Base-by-base conservation (phyloP, 2,113 vertebrate species). In the Symphodus melops region DNA sequence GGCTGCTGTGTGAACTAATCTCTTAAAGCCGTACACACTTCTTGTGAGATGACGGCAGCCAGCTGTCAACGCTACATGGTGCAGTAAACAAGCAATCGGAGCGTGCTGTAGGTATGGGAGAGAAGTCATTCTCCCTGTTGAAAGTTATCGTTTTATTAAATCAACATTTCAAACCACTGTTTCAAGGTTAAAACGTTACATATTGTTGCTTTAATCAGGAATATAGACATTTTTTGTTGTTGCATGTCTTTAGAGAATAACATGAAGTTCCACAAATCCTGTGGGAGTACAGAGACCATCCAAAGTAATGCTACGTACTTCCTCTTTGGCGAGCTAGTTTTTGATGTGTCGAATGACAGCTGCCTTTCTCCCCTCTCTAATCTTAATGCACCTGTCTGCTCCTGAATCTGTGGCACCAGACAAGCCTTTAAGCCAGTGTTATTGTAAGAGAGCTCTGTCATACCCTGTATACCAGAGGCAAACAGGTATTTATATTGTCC, bases 321-420 rank as follows among this genome's bases (percentile, higher is more conserved):
- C 44, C 79, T 79, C 68, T 81, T 55, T 16, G n/a, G 53, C 73
- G 57, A 79, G 37, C 12, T 7, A 46, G 61, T 74, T 71, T 49
- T 71, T 39, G 25, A 58, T 25, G 51, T 59, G 57, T 77, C 46
- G 42, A 59, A 51, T 39, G 48, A 77, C 86, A 88, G 78, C 85
- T 86, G 84, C 49, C 10, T 28, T 39, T 56, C 57, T 75, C 25
- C 59, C 48, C 33, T 20, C 19, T 20, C 41, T 72, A 39, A 72
- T 71, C 48, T 48, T 33, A 62, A 8, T 21, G 73, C 82, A 85
- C 56, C 75, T 87, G 80, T 82, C 75, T 79, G 21, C 51, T 63
- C 9, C 33, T 73, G 36, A 55, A 58, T 68, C 16, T 49, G n/a
- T 60, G 21, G 52, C 54, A 68, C 53, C 33, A 66, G 58, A 75